Conservation (phyloP, 2,113 vertebrate genomes). For the Lepidothrix coronata region DNA sequence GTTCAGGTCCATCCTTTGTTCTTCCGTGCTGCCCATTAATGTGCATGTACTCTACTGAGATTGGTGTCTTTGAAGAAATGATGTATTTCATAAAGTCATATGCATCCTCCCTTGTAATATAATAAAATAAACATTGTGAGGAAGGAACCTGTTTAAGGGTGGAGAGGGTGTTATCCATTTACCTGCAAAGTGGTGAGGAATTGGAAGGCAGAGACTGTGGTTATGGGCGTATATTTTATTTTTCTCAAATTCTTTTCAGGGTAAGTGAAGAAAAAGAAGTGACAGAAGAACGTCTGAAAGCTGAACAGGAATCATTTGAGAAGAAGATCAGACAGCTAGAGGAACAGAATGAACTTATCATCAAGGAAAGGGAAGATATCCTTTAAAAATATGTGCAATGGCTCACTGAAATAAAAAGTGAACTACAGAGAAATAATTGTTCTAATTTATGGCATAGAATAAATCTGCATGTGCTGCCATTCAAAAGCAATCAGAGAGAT, state of each 20-base stretch:
- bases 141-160: neutral
- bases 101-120: neutral
- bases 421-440: constrained; percentile 74
- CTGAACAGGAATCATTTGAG: constrained; percentile 91
- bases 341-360: constrained; percentile 88
- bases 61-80: neutral
- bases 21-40: neutral
- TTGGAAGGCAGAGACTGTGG: neutral
- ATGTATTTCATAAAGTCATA: neutral
- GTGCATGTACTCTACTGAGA: neutral
- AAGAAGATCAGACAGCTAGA: constrained; percentile 91
- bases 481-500: constrained; percentile 69
- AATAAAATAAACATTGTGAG: neutral
- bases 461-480: constrained; percentile 72
- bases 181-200: neutral
- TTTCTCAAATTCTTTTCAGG: constrained; percentile 73
- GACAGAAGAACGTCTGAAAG: constrained; percentile 86
- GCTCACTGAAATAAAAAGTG: constrained; percentile 57
- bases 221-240: neutral
- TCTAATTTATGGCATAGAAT: constrained; percentile 72
- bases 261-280: constrained; percentile 95
- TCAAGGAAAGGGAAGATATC: constrained; percentile 95
- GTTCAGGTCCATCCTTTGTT: neutral
- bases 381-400: constrained; percentile 74
- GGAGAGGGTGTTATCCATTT: neutral